phyloP scores from a whole-genome alignment of 2,113 vertebrate genomes.

The Centropristis striata region DNA sequence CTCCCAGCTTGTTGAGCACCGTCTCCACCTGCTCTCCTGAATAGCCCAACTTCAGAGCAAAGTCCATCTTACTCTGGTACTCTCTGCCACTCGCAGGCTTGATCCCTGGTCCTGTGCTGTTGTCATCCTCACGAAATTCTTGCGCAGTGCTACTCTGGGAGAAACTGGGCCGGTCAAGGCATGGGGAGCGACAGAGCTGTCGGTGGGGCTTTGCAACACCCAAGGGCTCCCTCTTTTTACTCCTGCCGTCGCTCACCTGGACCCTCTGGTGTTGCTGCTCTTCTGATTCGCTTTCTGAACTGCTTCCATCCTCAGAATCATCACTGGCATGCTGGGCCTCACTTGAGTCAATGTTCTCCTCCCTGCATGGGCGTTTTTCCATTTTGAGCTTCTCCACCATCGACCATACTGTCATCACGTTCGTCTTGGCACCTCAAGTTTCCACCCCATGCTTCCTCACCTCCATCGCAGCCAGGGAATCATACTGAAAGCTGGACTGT shows the following conservation, averaged over 20 bases:
- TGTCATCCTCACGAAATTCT: constrained; percentile 87
- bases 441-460: constrained; percentile 87
- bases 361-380: constrained; percentile 92
- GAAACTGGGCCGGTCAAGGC: constrained; percentile 95
- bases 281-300: constrained; percentile 94
- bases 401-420: constrained; percentile 95
- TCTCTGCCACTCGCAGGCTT: constrained; percentile 87
- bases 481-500: constrained; percentile 74
- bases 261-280: constrained; percentile 79
- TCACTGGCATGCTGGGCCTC: constrained; percentile 86
- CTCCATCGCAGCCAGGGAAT: constrained; percentile 84
- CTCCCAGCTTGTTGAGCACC: constrained; percentile 94
- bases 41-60: constrained; percentile 97
- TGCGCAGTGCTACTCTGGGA: constrained; percentile 94
- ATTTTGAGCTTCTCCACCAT: constrained; percentile 94
- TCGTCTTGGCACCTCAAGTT: constrained; percentile 83
- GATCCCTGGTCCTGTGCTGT: constrained; percentile 50
- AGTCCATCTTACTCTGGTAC: constrained; percentile 98
- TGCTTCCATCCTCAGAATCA: constrained; percentile 93
- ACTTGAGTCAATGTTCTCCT: constrained; percentile 87
- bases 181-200: constrained; percentile 97
- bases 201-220: constrained; percentile 90
- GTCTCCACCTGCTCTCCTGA: constrained; percentile 95
- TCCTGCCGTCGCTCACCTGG: constrained; percentile 64
- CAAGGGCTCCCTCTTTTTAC: constrained; percentile 86